phyloP scores from a whole-genome alignment of 2,888 invertebrate species.

The Hirtodrosophila confusa region DNA sequence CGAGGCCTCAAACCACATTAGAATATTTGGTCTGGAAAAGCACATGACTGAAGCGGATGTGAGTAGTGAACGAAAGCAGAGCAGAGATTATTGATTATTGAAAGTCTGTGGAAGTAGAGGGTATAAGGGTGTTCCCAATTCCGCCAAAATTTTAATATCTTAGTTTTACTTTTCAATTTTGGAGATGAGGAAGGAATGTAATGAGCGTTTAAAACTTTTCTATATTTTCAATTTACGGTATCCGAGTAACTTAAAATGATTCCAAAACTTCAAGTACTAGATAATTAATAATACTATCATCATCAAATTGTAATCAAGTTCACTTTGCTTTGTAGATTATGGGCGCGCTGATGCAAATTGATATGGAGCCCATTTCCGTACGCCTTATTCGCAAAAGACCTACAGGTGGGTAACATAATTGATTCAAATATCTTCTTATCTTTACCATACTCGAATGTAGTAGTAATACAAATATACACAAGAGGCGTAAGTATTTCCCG shows the following conservation, averaged over 20 bases:
- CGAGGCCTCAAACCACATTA: slow-evolving; percentile 88
- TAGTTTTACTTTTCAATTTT: too few species aligned
- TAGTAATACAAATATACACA: slow-evolving; percentile 22
- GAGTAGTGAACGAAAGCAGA: slow-evolving; percentile 79
- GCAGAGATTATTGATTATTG: not conserved
- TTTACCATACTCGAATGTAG: not conserved
- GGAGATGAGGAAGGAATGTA: too few species aligned
- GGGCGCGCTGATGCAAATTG: slow-evolving; percentile 90
- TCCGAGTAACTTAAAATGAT: too few species aligned
- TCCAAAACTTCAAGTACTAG: too few species aligned
- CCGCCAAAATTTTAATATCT: too few species aligned
- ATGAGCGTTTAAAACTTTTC: too few species aligned
- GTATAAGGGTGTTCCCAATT: too few species aligned
- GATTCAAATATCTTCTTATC: slow-evolving; percentile 15
- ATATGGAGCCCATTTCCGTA: slow-evolving; percentile 91
- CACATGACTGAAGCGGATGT: slow-evolving; percentile 92
- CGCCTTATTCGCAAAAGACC: slow-evolving; percentile 92
- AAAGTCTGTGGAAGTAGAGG: not conserved
- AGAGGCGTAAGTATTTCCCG: slow-evolving; percentile 48
- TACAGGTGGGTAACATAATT: slow-evolving; percentile 88
- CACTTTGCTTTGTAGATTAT: slow-evolving; percentile 86
- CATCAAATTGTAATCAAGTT: too few species aligned
- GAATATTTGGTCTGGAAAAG: slow-evolving; percentile 90
- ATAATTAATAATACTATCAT: too few species aligned
- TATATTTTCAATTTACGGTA: too few species aligned